Base-by-base conservation (phyloP, 2,888 invertebrate species). In the Sclerodermus sp. region DNA sequence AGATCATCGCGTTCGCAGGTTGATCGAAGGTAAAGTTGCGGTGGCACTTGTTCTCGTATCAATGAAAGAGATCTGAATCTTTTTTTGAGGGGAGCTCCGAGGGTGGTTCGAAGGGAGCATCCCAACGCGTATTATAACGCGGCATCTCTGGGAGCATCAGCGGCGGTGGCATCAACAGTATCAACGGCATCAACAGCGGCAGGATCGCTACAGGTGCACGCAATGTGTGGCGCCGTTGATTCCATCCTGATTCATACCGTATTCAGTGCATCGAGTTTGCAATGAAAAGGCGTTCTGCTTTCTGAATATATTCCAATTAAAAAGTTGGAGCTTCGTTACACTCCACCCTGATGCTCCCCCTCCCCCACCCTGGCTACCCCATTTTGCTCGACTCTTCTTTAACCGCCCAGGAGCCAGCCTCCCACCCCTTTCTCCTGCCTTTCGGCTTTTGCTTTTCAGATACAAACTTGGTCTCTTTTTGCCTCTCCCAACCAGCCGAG, bases 291-390 rank as follows among this genome's bases (percentile, higher is more conserved):
- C 76, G 69, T 76, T 76, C 73, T 73, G 70, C 67, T 72, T 76
- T 70, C 70, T 76, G 75, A 76, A 76, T 76, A 73, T 73, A 76
- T 77, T 76, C 77, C 77, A 77, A 77, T 77, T 77, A 77, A 77
- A 77, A 77, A 74, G 74, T 71, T 73, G 68, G 74, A 76, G 76
- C 77, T 76, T 77, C 77, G 76, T 77, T 77, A 76, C 74, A 74
- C 74, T 74, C 71, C 66, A 62, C 66, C 67, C 69, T 68, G 45
- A n/a, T n/a, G n/a, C n/a, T n/a, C 55, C 55, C 44, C 49, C 52
- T 18, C 49, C 36, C 53, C 37, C 51, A 52, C 55, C 58, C 58
- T 55, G 23, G 40, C 46, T 52, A 49, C 38, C 43, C 32, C 41
- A 31, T 43, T 41, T 36, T 49, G 42, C 53, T 48, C 45, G 42